phyloP scores from a whole-genome alignment of 2,113 vertebrate genomes.

The Rattus norvegicus region DNA sequence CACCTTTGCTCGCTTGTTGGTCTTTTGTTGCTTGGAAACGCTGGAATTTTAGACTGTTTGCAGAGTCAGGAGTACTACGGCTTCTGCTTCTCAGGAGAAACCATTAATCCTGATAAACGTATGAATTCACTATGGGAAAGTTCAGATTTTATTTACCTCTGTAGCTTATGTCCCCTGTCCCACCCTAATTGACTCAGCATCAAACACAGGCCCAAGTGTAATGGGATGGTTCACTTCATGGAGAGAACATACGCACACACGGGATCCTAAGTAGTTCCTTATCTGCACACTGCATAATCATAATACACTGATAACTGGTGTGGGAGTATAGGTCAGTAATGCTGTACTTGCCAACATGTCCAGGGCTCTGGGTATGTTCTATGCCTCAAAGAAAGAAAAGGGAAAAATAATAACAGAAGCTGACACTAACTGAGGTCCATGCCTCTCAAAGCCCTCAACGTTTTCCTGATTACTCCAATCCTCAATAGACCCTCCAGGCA shows the following conservation, averaged over 20 bases:
- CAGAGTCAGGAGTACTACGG: background rate
- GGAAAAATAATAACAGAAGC: background rate
- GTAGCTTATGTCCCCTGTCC: background rate
- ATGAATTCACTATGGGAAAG: constrained; percentile 8
- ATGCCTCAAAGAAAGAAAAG: background rate
- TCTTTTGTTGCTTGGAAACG: background rate
- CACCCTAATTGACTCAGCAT: background rate
- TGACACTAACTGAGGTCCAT: background rate
- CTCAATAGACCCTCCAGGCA: constrained; percentile 26
- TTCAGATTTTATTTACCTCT: background rate
- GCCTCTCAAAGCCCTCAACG: background rate
- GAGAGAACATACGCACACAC: background rate
- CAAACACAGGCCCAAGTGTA: background rate
- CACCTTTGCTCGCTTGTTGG: background rate
- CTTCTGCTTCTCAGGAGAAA: constrained; percentile 39
- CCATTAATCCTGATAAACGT: background rate
- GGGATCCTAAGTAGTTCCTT: background rate
- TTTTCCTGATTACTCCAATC: background rate
- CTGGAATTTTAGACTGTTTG: background rate
- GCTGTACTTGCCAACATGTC: background rate
- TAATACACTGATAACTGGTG: background rate
- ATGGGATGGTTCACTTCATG: background rate
- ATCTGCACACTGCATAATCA: background rate
- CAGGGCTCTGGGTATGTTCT: background rate
- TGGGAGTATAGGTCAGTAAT: background rate